Evolutionary conservation across 1,140 invertebrate species (phyloP).

Genomic region (Bicyclus anynana): DNA sequence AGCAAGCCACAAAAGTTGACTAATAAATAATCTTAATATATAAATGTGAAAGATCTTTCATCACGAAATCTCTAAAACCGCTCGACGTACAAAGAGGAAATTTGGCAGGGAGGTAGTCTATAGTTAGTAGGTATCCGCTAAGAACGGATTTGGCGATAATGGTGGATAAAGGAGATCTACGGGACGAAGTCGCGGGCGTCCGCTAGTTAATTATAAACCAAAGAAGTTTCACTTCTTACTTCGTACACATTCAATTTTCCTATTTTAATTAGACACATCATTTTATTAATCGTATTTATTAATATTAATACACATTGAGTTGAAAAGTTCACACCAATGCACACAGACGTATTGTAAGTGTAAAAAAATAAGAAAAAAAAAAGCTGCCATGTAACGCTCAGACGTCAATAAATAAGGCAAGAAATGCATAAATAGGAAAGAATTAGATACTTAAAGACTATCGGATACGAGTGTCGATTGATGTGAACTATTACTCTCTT

Average conservation of each 20-base stretch:
- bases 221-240: no score
- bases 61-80: no score
- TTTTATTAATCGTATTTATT: background rate
- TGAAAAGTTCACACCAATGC: background rate
- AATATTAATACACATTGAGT: conserved; percentile 4
- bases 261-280: background rate
- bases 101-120: no score
- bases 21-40: no score
- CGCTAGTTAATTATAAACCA: no score
- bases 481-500: conserved; percentile 17
- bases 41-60: no score
- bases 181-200: no score
- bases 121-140: no score
- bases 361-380: conserved; percentile 2
- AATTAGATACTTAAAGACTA: conserved; percentile 18
- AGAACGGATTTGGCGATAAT: no score
- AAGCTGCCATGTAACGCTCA: conserved; percentile 3
- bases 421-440: conserved; percentile 19
- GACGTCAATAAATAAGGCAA: conserved; percentile 15
- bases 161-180: no score
- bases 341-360: background rate
- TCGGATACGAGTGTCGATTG: conserved; percentile 4
- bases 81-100: no score
- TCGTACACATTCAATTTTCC: background rate
- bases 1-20: no score